Conservation (phyloP, 2,113 vertebrate genomes). For the Sprattus sprattus region DNA sequence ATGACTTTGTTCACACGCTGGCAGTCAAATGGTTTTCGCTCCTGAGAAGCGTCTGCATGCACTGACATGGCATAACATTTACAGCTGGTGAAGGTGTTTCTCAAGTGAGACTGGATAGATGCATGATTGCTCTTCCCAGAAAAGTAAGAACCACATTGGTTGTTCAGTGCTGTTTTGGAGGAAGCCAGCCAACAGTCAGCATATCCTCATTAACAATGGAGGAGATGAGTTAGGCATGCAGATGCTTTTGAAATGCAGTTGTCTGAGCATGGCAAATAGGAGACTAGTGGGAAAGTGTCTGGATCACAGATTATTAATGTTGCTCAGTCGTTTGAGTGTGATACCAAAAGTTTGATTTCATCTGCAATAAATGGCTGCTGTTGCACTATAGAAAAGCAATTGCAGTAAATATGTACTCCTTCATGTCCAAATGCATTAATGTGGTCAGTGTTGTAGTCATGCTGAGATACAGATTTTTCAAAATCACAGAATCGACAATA, state of each 20-base stretch:
- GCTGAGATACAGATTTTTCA: too few relatives aligned
- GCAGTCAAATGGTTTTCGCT: too few relatives aligned
- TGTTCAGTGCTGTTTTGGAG: not conserved
- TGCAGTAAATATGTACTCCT: too few relatives aligned
- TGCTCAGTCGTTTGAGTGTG: not conserved
- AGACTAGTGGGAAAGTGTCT: not conserved
- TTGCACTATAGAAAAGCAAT: slow-evolving; percentile 2
- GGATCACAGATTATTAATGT: not conserved
- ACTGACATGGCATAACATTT: not conserved
- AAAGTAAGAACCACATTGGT: not conserved
- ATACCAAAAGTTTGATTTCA: not conserved
- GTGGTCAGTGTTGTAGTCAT: too few relatives aligned
- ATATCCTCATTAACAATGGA: not conserved
- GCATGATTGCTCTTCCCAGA: not conserved
- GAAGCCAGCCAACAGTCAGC: not conserved
- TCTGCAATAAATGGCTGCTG: not conserved
- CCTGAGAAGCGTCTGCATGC: not conserved
- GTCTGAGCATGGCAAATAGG: not conserved
- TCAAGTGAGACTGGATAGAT: not conserved
- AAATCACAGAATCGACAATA: too few relatives aligned
- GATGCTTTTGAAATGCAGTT: not conserved
- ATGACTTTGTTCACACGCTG: too few relatives aligned
- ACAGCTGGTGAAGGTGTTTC: not conserved
- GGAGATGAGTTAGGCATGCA: not conserved
- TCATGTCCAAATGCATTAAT: too few relatives aligned